Evolutionary conservation across 2,113 vertebrate genomes (phyloP).

Genomic region (Perca flavescens): DNA sequence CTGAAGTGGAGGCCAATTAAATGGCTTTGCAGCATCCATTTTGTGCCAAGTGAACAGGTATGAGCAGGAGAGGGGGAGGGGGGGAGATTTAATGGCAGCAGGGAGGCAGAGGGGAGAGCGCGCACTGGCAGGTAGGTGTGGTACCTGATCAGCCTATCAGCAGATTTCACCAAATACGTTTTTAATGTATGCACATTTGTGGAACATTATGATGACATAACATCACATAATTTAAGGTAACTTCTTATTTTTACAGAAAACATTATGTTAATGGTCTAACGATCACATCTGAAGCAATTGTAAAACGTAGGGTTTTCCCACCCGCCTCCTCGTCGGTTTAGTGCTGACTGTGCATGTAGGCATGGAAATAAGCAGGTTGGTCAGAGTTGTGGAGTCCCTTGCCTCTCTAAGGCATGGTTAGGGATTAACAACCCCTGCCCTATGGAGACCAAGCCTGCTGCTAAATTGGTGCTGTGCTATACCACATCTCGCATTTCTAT

Average conservation of each 20-base stretch:
- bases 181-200: constrained; percentile 65
- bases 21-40: constrained; percentile 76
- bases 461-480: constrained; percentile 75
- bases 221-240: constrained; percentile 72
- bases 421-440: constrained; percentile 80
- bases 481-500: constrained; percentile 51
- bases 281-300: constrained; percentile 73
- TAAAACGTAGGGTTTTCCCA: constrained; percentile 64
- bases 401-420: constrained; percentile 68
- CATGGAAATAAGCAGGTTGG: constrained; percentile 77
- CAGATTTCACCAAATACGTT: constrained; percentile 47
- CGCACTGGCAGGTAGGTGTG: constrained; percentile 49
- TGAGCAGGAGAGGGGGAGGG: constrained; percentile 45
- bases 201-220: constrained; percentile 64
- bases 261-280: constrained; percentile 71
- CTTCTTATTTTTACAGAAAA: constrained; percentile 65
- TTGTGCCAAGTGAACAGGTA: constrained; percentile 78
- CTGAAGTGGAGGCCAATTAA: constrained; percentile 75
- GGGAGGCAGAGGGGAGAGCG: constrained; percentile 42
- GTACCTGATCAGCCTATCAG: constrained; percentile 54
- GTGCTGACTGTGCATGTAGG: constrained; percentile 79
- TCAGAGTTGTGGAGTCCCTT: constrained; percentile 57
- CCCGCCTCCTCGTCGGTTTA: constrained; percentile 26
- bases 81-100: constrained; percentile 44
- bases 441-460: constrained; percentile 68